Base-by-base conservation (phyloP, 1,140 invertebrate genomes). In the Leptinotarsa undecemlineata region DNA sequence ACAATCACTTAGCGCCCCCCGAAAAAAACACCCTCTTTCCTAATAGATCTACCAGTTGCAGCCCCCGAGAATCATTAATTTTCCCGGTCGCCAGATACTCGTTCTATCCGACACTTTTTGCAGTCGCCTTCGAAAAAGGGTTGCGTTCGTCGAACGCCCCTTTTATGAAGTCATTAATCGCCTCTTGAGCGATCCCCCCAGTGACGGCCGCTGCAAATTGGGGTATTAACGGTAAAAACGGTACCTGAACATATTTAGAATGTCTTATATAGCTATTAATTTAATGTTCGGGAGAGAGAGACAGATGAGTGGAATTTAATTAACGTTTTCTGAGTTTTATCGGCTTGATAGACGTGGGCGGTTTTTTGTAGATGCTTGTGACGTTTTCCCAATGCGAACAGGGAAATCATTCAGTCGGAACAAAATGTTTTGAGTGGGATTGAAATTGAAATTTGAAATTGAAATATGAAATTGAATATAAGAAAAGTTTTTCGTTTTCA, bases 141-240 rank as follows among this genome's bases (percentile, higher is more conserved):
- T 67, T 67, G 64, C 64, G 64, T 13, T 57, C 64, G 26, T 67
- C 64, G 64, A 63, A 42, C 51, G 26, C 64, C 23, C 64, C 64
- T 67, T 67, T 67, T 67, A 67, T 67, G 64, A 26, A 23, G 64
- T 42, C 21, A 67, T 67, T 67, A 67, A 67, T 67, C 26, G 23
- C 64, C 64, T 33, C 64, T 67, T 67, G 23, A 67, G 42, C 42
- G 64, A 67, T 67, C 64, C 14, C 26, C 17, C 8, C 14, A 57
- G 15, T 19, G 51, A 17, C 51, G 51, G 15, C 51, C 15, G 51
- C 51, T 57, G 51, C 51, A 57, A 57, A 57, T 57, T 57, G 51
- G 64, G 23, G 64, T 67, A n/a, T 67, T 67, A 67, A 23, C 42
- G 23, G 64, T 67, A 67, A 67, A 67, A 33, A 33, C 23, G 64